A percentile compares a stretch with the other conserved stretches of the same genome.
Conservation (phyloP, 2,888 invertebrate species). For the Hirtodrosophila confusa region DNA sequence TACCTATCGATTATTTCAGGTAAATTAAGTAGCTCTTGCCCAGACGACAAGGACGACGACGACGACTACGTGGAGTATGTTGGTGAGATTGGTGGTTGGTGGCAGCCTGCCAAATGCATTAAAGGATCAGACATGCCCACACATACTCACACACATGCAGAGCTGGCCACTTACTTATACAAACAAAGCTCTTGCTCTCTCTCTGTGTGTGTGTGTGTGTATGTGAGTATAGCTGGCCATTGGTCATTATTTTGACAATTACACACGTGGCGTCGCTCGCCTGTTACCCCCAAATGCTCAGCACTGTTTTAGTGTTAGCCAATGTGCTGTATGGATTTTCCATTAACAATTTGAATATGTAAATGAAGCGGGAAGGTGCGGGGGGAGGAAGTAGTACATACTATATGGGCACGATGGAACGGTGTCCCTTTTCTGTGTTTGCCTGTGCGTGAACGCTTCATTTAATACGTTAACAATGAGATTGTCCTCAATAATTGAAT, state of each 20-base stretch:
- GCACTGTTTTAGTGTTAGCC: constrained; percentile 56
- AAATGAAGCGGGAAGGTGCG: constrained; percentile 47
- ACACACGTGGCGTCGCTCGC: constrained; percentile 73
- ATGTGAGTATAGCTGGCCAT: constrained; percentile 33
- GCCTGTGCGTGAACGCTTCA: constrained; percentile 77
- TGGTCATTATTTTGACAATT: constrained; percentile 82
- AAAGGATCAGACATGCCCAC: constrained; percentile 78
- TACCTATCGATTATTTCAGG: constrained; percentile 82
- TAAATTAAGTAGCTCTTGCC: constrained; percentile 80
- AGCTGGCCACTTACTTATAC: constrained; percentile 73
- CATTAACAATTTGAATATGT: constrained; percentile 81
- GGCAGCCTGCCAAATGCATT: constrained; percentile 77
- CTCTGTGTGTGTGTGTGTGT: constrained; percentile 3
- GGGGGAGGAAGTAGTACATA: neutral
- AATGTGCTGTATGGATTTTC: constrained; percentile 74
- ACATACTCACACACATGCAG: constrained; percentile 42
- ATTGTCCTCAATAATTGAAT: constrained; percentile 81
- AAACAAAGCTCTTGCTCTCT: constrained; percentile 55
- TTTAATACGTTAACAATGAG: constrained; percentile 78
- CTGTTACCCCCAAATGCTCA: constrained; percentile 20
- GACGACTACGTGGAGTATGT: constrained; percentile 25
- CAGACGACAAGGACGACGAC: constrained; percentile 28
- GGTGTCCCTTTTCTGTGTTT: constrained; percentile 55
- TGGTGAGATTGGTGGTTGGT: constrained; percentile 56
- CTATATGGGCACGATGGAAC: neutral